Evolutionary conservation across 2,113 vertebrate species (phyloP), one percentile per base, ranked within the genome.

Genomic region (Tetraodon nigroviridis): DNA sequence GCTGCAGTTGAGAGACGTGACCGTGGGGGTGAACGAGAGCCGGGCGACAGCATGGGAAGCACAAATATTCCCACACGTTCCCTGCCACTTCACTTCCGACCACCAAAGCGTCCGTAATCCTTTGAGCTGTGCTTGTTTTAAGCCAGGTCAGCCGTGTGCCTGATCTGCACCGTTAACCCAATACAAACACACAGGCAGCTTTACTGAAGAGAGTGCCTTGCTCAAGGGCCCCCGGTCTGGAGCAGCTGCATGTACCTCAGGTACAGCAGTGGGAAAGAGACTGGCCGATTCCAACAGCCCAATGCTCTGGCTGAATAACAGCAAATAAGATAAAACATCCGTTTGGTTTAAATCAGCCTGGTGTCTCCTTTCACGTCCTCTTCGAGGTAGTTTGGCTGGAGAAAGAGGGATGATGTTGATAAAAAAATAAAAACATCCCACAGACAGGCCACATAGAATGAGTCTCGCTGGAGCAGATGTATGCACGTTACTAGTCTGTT

Each of bases 71-170:
- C 82, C 78, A 87, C 76, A 81, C 61, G 44, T 69, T 76, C 60
- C 51, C 29, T 11, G 6, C 24, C 11, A 71, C 44, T 67, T 64
- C 56, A 67, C 75, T 57, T 77, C 69, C 51, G 27, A 72, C 72
- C 53, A 67, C 76, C 44, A 82, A 71, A 74, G 56, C 18, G 45
- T 64, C 64, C 51, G 7, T 82, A 84, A 86, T 87, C 76, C 75
- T 71, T 86, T 84, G 69, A 84, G 75, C 77, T 52, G 12, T 68
- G 77, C 78, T 86, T 82, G 80, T 85, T 82, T 87, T 75, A 83
- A 83, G 64, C 73, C 64, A 32, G 64, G 66, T 59, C 55, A 57
- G 71, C 71, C 76, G 56, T 76, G 75, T 69, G 75, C 45, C 66
- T 59, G 19, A n/a, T 66, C 64, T 71, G 64, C 57, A 74, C 74